A percentile compares a stretch with the other conserved stretches of the same genome.
phyloP scores from a whole-genome alignment of 92 coral and sea anemone genomes.

The Isaurus tuberculatus region DNA sequence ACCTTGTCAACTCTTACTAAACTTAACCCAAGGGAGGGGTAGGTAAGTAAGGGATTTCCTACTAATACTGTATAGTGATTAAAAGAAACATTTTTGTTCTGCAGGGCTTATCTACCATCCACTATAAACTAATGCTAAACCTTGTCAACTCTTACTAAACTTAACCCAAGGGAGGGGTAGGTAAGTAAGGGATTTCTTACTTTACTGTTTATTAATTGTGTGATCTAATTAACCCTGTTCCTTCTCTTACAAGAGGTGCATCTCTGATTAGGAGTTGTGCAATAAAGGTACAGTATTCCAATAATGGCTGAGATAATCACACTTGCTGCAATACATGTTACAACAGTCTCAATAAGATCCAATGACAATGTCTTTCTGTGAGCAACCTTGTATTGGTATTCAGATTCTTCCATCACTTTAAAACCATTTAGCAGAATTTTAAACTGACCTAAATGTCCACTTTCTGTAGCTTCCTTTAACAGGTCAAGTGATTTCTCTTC shows the following conservation, averaged over 20 bases:
- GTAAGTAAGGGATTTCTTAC: neutral
- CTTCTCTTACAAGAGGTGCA: conserved; percentile 45
- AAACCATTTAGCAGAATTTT: conserved; percentile 22
- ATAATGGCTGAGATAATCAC: conserved; percentile 66
- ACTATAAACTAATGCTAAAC: too few species aligned
- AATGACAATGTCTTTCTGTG: neutral
- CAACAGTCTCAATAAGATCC: conserved; percentile 71
- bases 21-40: too few species aligned
- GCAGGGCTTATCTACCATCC: too few species aligned
- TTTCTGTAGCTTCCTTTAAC: conserved; percentile 36
- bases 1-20: too few species aligned
- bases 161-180: too few species aligned
- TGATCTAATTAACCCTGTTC: conserved; percentile 18
- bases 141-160: too few species aligned
- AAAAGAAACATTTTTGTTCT: too few species aligned
- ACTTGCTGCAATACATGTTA: conserved; percentile 72
- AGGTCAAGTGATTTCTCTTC: conserved; percentile 18
- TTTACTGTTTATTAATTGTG: neutral
- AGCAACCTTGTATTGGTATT: conserved; percentile 17
- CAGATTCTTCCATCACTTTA: conserved; percentile 57
- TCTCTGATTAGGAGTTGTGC: conserved; percentile 82
- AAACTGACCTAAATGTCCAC: conserved; percentile 52
- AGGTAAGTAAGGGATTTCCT: too few species aligned
- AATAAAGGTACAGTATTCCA: conserved; percentile 66
- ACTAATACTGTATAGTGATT: too few species aligned